Evolutionary conservation across 2,797 vertebrate genomes (phyloP).

Genomic region (Tympanoctomys barrerae): DNA sequence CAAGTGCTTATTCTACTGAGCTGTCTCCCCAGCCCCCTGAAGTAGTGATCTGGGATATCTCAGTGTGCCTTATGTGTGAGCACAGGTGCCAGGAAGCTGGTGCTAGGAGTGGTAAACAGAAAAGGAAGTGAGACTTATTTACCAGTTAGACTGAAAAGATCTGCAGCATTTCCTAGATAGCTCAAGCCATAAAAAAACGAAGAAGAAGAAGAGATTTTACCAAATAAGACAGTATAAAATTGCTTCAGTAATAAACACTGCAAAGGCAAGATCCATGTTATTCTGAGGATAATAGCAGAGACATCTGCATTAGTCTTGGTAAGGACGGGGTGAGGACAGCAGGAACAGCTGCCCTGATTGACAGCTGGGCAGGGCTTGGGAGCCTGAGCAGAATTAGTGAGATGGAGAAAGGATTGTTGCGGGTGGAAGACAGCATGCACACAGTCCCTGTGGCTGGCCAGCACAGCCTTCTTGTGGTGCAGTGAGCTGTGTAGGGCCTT

Average conservation of each 20-base stretch:
- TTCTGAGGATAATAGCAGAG: background rate
- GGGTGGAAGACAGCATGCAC: no score
- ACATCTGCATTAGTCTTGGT: background rate
- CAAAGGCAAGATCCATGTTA: background rate
- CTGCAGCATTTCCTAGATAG: background rate
- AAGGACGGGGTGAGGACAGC: background rate
- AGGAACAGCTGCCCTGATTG: no score
- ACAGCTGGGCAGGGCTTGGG: background rate
- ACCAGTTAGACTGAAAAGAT: background rate
- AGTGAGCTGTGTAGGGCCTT: background rate
- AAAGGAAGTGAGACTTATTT: background rate
- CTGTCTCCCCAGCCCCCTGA: no score
- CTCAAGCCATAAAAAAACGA: background rate
- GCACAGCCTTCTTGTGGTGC: background rate
- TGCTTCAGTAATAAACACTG: background rate
- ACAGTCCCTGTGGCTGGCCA: background rate
- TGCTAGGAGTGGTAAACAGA: background rate
- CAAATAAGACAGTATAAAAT: background rate
- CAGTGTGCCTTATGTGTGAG: fast-evolving
- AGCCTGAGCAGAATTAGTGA: background rate
- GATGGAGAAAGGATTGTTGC: background rate
- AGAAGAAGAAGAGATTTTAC: background rate
- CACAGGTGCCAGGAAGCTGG: no score
- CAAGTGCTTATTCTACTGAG: no score
- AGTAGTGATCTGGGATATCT: background rate